Conservation (phyloP, 1,140 invertebrate species). For the Drosophila mayri region DNA sequence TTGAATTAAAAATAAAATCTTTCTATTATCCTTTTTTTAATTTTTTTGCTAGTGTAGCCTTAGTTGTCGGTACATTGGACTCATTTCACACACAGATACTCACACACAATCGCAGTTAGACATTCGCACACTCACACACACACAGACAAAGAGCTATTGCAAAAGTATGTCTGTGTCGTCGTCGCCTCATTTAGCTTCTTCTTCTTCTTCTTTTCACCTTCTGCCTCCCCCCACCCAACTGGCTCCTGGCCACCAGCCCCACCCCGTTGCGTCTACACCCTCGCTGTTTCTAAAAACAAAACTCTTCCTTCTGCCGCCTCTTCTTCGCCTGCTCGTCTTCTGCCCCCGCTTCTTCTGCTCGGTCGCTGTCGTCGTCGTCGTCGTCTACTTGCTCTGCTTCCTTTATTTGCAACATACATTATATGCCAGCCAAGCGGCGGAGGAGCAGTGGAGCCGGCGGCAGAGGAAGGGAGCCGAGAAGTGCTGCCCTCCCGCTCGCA, state of each 20-base stretch:
- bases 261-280: slow-evolving; percentile 35
- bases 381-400: slow-evolving; percentile 72
- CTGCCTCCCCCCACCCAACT: neutral
- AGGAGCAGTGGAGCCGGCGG: neutral
- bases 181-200: slow-evolving; percentile 79
- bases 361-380: neutral
- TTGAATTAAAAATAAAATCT: neutral
- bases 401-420: slow-evolving; percentile 75
- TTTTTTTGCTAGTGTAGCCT: slow-evolving; percentile 16
- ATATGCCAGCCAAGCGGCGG: slow-evolving; percentile 31
- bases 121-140: slow-evolving; percentile 29
- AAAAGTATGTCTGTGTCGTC: slow-evolving; percentile 60
- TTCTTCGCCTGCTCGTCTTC: slow-evolving; percentile 39
- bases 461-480: slow-evolving; percentile 9
- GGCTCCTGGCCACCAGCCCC: slow-evolving; percentile 6
- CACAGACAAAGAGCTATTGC: slow-evolving; percentile 48
- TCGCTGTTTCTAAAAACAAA: slow-evolving; percentile 64
- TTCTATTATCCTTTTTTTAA: neutral
- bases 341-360: slow-evolving; percentile 37
- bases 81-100: slow-evolving; percentile 70
- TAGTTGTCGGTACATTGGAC: slow-evolving; percentile 77
- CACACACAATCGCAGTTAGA: slow-evolving; percentile 45
- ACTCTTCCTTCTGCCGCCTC: slow-evolving; percentile 73
- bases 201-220: slow-evolving; percentile 19
- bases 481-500: slow-evolving; percentile 33